Percentiles rank a stretch among this genome's conserved stretches.
These are phyloP conservation scores for Struthio camelus DNA, from an alignment of 2,113 vertebrate species.

Conservation along the genomic window DNA sequence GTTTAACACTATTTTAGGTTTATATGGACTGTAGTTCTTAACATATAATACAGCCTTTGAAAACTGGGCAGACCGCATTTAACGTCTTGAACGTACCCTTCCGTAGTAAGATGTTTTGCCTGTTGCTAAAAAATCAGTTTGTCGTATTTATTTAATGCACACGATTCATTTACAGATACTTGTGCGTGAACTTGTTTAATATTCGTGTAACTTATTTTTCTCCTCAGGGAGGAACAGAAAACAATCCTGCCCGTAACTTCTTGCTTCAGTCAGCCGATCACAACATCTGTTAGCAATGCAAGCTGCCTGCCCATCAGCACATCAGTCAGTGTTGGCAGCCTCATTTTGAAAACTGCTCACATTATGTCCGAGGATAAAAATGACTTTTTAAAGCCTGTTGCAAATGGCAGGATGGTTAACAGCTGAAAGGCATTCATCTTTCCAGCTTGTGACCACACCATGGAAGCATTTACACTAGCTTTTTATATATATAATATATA, in stretches of 20 bases:
- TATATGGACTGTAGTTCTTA: constrained; percentile 29
- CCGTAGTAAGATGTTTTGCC: constrained; percentile 42
- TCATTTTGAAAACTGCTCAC: constrained; percentile 85
- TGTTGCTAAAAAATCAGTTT: constrained; percentile 53
- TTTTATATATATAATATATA: constrained; percentile 86
- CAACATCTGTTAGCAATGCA: constrained; percentile 79
- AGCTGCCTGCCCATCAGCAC: constrained; percentile 78
- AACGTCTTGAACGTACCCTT: constrained; percentile 16
- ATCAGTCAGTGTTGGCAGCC: constrained; percentile 79
- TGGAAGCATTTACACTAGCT: constrained; percentile 84
- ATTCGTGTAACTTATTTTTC: constrained; percentile 67
- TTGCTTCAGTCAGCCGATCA: constrained; percentile 86
- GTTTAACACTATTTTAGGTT: constrained; percentile 27
- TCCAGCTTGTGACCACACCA: constrained; percentile 78
- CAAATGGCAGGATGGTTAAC: constrained; percentile 90
- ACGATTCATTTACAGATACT: constrained; percentile 65
- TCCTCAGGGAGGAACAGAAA: constrained; percentile 81
- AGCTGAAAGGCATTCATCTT: constrained; percentile 84
- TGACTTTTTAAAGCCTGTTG: constrained; percentile 79
- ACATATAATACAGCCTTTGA: constrained; percentile 40
- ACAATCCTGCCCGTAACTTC: constrained; percentile 79
- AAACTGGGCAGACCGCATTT: constrained; percentile 25
- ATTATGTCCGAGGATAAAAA: constrained; percentile 80
- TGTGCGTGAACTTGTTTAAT: constrained; percentile 67
- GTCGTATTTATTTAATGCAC: constrained; percentile 69